Base-by-base conservation (phyloP, 1,140 invertebrate genomes). In the Dendroctonus valens region DNA sequence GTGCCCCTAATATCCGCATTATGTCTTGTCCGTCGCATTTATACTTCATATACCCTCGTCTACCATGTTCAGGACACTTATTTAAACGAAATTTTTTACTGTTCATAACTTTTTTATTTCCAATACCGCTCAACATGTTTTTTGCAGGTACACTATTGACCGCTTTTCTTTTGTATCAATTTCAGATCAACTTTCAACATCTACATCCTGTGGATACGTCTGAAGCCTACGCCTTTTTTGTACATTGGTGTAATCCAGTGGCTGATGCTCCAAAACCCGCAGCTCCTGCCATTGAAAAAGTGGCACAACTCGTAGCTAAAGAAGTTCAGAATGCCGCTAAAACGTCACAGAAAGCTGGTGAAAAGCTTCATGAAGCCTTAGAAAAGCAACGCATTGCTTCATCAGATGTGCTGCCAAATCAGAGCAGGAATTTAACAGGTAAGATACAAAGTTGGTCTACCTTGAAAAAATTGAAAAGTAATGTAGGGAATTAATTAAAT, bases 121-220 rank as follows among this genome's bases (percentile, higher is more conserved):
- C 26, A 26, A 26, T 26, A 2, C 26, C 26, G 3, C n/a, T 0
- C 6, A 8, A 40, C 12, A n/a, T 41, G 40, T 14, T 11, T 41
- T n/a, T 15, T 44, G 7, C n/a, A 42, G 5, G 7, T 15, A 44
- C 39, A 39, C 39, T 12, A 42, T 38, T 40, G 51, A 49, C 51
- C 5, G 59, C 6, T 51, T 12, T 46, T 46, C 12, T 46, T 11
- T 55, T 37, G 9, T 50, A 50, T 62, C 26, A 62, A 75, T 75
- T 64, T 59, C 38, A 78, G 76, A 73, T 77, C 12, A 77, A 75
- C 65, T 78, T 77, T 52, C 68, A 62, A 6, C 77, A 78, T 71
- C 66, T 78, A 61, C 77, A 78, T 65, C 12, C 66, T 62, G 72
- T 76, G 7, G 71, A 76, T 54, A 71, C 67, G 7, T 60, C 57